Evolutionary conservation across 2,797 vertebrate species (phyloP), one percentile per base, ranked within the genome.

Genomic region (Meriones psammophilus): DNA sequence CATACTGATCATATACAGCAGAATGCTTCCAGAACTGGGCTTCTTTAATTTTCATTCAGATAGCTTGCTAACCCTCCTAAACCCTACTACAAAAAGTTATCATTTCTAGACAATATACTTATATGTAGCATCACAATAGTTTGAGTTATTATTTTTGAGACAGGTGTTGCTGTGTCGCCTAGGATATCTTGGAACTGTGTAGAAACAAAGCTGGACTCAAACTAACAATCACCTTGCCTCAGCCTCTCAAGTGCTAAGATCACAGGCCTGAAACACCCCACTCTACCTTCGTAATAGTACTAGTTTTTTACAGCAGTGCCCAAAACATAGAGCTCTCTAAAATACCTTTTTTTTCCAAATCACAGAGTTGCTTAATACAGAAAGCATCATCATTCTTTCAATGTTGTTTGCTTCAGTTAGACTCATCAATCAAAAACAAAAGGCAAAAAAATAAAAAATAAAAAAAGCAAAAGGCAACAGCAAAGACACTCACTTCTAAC

Each of bases 401-500:
- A 33, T 62, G 26, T 78, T 73, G 50, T 92, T 94, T 86, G 10
- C 76, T 89, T 91, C 76, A 92, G 56, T 92, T 87, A 95, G 36
- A 93, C 15, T 88, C 13, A 54, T 54, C 71, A 83, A 80, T 68
- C 20, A 90, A 95, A 94, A 92, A 14, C 89, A 88, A 94, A 79
- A 62, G 18, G 88, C 73, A 96, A 92, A 87, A 56, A 17, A 89
- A 92, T 64, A 94, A 58, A 58, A 58, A 17, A 58, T 3, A 58
- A 58, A 58, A 96, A 94, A 91, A 12, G 18, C 42, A 92, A 90
- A 94, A 79, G 68, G 18, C 88, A 77, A 96, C 93, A 87, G 62
- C 83, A 17, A 89, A 94, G 78, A 94, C 39, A 97, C 98, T 95
- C 97, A 99, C 99, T 99, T 99, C 99, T 56, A 99, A 97, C 98